Base-by-base conservation (phyloP, 2,113 vertebrate genomes). In the Mastomys natalensis region DNA sequence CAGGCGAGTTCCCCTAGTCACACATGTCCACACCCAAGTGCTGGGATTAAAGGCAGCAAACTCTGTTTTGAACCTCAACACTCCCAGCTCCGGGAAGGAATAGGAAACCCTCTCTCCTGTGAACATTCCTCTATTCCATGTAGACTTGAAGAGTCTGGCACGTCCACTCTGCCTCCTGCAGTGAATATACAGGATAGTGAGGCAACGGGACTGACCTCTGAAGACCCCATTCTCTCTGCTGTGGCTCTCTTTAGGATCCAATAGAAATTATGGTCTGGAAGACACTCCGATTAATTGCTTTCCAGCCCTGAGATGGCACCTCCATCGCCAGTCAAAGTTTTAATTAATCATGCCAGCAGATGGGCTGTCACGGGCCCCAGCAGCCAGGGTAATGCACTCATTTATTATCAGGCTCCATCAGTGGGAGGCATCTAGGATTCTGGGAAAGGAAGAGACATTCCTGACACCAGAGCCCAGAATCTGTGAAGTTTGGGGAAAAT, bases 311-410 rank as follows among this genome's bases (percentile, higher is more conserved):
- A 97, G 94, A 98, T 76, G 94, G 96, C 96, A 94, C 97, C 82
- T 78, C 96, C 97, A 88, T 98, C 24, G 6, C 97, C 97, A 82
- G 4, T 98, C 94, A 97, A 95, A 97, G 96, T 98, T 98, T 98
- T 98, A 98, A 98, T 98, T 98, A 98, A 98, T 98, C 98, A 98
- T 93, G 97, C 96, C 0, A 0, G 96, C 98, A 99, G 98, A 98
- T 98, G 98, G 98, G 97, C 97, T 98, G 98, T 96, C 97, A 97
- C 86, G 76, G 92, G 95, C 95, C 91, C 95, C 94, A 97, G 96
- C 97, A 97, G 96, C 95, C 97, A 45, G 34, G 87, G 92, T 98
- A 98, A 98, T 98, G 98, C 98, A 98, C 98, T 98, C 97, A 98
- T 99, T 98, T 98, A 98, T 99, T 99, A 98, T 98, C 93, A 17